A percentile compares a stretch with the other conserved stretches of the same genome.
These are phyloP conservation scores for Yponomeuta evonymella DNA, from an alignment of 2,888 invertebrate species.

Conservation along the genomic window DNA sequence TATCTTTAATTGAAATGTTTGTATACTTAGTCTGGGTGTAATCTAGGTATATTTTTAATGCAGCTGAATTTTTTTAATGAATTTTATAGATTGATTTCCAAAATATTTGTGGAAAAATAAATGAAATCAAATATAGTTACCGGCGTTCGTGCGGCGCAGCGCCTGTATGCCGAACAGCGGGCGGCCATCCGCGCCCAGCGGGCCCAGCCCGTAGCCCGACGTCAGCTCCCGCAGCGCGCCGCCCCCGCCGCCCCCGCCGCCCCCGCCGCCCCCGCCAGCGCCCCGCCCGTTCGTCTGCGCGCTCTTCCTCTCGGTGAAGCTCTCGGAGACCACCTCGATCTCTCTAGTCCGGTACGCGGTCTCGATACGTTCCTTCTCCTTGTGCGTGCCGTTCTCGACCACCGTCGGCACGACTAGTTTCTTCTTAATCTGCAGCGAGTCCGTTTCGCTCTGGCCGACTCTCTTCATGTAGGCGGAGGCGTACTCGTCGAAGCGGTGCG, in stretches of 20 bases:
- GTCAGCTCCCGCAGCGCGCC: constrained; percentile 80
- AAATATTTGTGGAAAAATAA: too few relatives aligned
- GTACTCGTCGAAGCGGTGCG: constrained; percentile 64
- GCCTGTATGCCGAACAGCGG: constrained; percentile 88
- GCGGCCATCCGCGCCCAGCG: constrained; percentile 86
- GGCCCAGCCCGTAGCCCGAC: constrained; percentile 89
- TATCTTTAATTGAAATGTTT: too few relatives aligned
- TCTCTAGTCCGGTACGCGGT: constrained; percentile 25
- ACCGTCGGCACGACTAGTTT: too few relatives aligned
- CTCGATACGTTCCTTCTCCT: constrained; percentile 27
- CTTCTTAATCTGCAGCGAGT: background rate
- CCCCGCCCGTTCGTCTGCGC: too few relatives aligned
- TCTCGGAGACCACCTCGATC: constrained; percentile 28
- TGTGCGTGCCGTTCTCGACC: background rate
- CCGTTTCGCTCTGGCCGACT: constrained; percentile 52
- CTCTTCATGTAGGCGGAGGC: constrained; percentile 71
- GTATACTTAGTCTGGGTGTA: too few relatives aligned
- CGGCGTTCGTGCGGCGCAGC: constrained; percentile 46
- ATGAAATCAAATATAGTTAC: too few relatives aligned
- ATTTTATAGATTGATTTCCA: too few relatives aligned
- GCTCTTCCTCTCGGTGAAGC: constrained; percentile 43
- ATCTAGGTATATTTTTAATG: too few relatives aligned
- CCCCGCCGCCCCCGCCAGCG: constrained; percentile 34
- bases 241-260: too few relatives aligned
- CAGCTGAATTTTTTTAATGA: too few relatives aligned